Base-by-base conservation (phyloP, 1,140 invertebrate genomes). In the Vollenhovia emeryi region DNA sequence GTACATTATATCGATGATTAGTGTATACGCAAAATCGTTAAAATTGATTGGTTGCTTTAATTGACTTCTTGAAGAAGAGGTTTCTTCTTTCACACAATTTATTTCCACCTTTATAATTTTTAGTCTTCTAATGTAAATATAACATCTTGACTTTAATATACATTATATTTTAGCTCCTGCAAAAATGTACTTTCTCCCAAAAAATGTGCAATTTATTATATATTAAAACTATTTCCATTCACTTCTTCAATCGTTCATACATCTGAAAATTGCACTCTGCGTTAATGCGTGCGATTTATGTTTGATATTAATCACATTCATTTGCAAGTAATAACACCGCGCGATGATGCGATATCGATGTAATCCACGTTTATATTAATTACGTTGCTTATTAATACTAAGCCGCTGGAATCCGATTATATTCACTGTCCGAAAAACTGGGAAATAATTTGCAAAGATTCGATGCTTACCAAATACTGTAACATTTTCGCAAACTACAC, bases 301-400 rank as follows among this genome's bases (percentile, higher is more conserved):
- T 76, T 52, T 76, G 80, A 43, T 45, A 76, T 60, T 84, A 84
- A 84, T 84, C 30, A 76, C 43, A 50, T 84, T 84, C 45, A 76
- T 76, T 71, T 73, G 78, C 78, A 73, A n/a, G 78, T 24, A 82
- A 82, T 80, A 82, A 73, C 52, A 43, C n/a, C 27, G 66, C 66
- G 66, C 78, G 24, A 80, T 80, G 78, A 80, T 57, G 50, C 66
- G 36, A 73, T 43, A 52, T 43, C 60, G 21, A 68, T 68, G 60
- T 80, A 82, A 82, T 82, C 78, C 66, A 82, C 36, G 78, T 82
- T 82, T 82, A 73, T 82, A 82, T 82, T 80, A 82, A 82, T 82
- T 82, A 55, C 66, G 66, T 59, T 45, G 78, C 78, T 73, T 82
- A 73, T 82, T 82, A 82, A 82, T 57, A 82, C 50, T 71, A 73